Conservation (phyloP, 2,888 invertebrate species). For the Hetaerina titia region DNA sequence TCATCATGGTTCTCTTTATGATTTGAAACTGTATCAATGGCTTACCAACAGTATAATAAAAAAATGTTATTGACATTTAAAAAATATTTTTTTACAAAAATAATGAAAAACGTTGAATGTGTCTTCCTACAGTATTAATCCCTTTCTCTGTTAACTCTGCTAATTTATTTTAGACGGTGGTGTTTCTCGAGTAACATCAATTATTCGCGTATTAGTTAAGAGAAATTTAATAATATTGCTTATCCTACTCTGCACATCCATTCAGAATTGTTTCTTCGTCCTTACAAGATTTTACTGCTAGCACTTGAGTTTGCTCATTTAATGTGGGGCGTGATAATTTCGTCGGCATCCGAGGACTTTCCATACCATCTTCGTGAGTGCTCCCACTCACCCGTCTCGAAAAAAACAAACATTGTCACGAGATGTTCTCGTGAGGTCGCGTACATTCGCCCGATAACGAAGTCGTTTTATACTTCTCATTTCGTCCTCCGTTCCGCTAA, state of each 20-base stretch:
- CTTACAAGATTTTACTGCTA: background rate
- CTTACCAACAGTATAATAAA: no score
- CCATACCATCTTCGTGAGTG: background rate
- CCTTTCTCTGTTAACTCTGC: no score
- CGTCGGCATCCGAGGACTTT: background rate
- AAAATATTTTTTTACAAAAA: no score
- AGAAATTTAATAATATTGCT: no score
- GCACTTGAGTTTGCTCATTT: background rate
- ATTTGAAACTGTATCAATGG: no score
- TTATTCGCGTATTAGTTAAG: no score
- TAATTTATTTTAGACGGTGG: no score
- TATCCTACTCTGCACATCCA: background rate
- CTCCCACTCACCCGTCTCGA: background rate
- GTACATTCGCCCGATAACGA: conserved; percentile 21
- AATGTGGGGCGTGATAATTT: background rate
- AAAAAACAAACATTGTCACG: background rate
- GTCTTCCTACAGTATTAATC: no score
- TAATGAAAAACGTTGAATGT: no score
- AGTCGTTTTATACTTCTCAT: conserved; percentile 27
- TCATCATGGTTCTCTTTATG: no score
- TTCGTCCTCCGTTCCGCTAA: conserved; percentile 13
- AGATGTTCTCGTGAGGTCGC: conserved; percentile 4
- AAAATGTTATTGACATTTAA: no score
- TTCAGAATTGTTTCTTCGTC: background rate
- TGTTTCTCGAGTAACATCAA: no score